Conservation (phyloP, 2,797 vertebrate genomes). For the Microctenopoma steveboyesi region DNA sequence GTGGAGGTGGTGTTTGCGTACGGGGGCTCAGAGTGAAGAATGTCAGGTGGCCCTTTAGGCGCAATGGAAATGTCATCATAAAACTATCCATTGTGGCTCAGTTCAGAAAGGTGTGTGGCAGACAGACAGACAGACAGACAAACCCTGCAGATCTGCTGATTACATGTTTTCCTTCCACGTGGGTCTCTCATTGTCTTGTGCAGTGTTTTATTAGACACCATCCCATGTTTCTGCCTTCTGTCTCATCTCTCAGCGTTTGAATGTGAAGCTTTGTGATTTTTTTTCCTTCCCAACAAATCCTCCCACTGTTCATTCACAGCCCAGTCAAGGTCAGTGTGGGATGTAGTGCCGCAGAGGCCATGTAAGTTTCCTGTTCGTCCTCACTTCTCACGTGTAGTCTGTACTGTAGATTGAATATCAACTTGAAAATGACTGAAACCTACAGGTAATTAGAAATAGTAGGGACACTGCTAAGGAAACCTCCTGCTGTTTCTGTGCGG, state of each 20-base stretch:
- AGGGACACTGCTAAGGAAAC: too few species aligned
- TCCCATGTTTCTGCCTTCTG: conserved; percentile 13
- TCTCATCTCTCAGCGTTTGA: conserved; percentile 51
- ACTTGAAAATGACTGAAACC: neutral
- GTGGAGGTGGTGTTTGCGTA: conserved; percentile 23
- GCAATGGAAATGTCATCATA: conserved; percentile 85
- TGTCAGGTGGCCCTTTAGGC: conserved; percentile 87
- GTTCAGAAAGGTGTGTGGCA: conserved; percentile 64
- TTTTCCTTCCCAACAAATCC: conserved; percentile 56
- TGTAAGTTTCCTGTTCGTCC: conserved; percentile 46
- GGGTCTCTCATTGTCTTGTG: conserved; percentile 30
- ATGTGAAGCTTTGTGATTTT: conserved; percentile 73
- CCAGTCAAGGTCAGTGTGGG: conserved; percentile 80
- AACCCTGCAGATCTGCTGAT: conserved; percentile 70
- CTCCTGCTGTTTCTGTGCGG: too few species aligned
- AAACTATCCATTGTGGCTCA: conserved; percentile 80
- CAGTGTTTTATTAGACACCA: conserved; percentile 37
- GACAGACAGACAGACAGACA: conserved; percentile 68
- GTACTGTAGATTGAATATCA: neutral
- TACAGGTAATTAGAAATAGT: neutral
- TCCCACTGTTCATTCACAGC: conserved; percentile 80
- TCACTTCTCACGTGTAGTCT: neutral
- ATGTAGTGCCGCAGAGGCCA: conserved; percentile 63
- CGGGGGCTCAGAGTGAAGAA: conserved; percentile 81
- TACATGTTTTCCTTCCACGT: conserved; percentile 61